A percentile compares a stretch with the other conserved stretches of the same genome.
phyloP scores from a whole-genome alignment of 2,113 vertebrate genomes.

The Tursiops truncatus region DNA sequence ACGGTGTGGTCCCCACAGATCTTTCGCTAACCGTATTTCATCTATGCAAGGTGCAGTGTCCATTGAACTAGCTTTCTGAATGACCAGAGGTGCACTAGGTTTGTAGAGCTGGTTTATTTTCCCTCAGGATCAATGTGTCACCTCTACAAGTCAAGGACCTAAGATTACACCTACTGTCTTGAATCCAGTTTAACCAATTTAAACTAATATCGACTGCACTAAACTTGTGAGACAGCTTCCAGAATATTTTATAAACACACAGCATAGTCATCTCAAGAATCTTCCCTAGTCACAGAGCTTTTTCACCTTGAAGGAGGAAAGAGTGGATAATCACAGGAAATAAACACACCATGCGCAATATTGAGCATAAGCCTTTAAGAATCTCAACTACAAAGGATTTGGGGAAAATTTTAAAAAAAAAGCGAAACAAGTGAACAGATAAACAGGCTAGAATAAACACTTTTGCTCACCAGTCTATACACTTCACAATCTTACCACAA shows the following conservation, averaged over 20 bases:
- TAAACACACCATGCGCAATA: background rate
- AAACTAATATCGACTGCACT: background rate
- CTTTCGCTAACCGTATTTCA: slow-evolving; percentile 70
- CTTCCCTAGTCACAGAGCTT: background rate
- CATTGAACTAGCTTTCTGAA: slow-evolving; percentile 66
- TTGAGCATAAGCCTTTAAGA: background rate
- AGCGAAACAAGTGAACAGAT: background rate
- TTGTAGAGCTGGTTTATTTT: slow-evolving; percentile 51
- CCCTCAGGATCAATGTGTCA: slow-evolving; percentile 78
- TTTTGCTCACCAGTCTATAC: slow-evolving; percentile 14
- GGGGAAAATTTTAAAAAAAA: fast-evolving
- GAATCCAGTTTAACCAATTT: slow-evolving; percentile 67
- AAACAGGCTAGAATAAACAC: background rate
- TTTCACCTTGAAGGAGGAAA: background rate
- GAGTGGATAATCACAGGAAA: background rate
- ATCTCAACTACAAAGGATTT: background rate
- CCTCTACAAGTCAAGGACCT: slow-evolving; percentile 74
- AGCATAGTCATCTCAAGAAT: background rate
- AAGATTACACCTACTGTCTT: slow-evolving; percentile 74
- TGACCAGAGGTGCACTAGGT: slow-evolving; percentile 65
- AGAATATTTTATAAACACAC: slow-evolving; percentile 18
- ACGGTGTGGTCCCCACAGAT: background rate
- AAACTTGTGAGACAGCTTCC: slow-evolving; percentile 45
- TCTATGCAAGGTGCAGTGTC: slow-evolving; percentile 43
- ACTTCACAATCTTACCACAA: slow-evolving; percentile 81